A percentile compares a stretch with the other conserved stretches of the same genome.
phyloP scores from a whole-genome alignment of 2,797 vertebrate species.

The Crocodylus rhombifer region DNA sequence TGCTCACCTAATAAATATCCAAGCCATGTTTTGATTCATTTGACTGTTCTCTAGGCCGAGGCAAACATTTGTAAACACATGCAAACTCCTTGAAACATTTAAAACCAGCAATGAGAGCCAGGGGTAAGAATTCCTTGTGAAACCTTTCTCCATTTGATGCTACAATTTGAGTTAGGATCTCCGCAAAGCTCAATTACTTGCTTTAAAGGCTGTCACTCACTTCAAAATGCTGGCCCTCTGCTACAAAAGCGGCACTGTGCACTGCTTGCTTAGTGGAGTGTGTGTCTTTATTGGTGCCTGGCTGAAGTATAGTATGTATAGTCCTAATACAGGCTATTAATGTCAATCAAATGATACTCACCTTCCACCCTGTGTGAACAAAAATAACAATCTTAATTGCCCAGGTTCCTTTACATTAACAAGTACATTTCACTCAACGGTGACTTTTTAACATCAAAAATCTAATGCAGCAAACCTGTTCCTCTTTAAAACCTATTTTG shows the following conservation, averaged over 20 bases:
- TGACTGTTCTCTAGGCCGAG: not conserved
- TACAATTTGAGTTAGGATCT: slow-evolving; percentile 51
- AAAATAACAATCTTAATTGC: slow-evolving; percentile 50
- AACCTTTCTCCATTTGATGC: slow-evolving; percentile 65
- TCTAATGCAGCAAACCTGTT: slow-evolving; percentile 49
- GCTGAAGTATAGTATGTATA: slow-evolving; percentile 48
- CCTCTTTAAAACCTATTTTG: slow-evolving; percentile 38
- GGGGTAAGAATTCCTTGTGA: slow-evolving; percentile 57
- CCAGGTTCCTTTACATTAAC: slow-evolving; percentile 25
- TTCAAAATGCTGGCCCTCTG: slow-evolving; percentile 18
- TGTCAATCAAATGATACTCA: slow-evolving; percentile 70
- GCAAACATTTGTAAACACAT: not conserved
- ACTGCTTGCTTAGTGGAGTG: slow-evolving; percentile 53
- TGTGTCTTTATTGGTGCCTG: slow-evolving; percentile 50
- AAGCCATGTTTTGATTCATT: not conserved
- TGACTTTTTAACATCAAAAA: slow-evolving; percentile 48
- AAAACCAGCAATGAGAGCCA: slow-evolving; percentile 46
- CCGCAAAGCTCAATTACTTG: not conserved
- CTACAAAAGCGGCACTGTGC: slow-evolving; percentile 72
- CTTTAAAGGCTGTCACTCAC: slow-evolving; percentile 55
- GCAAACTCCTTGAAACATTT: slow-evolving; percentile 53
- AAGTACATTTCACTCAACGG: slow-evolving; percentile 9
- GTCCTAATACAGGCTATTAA: slow-evolving; percentile 70
- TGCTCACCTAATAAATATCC: slow-evolving; percentile 15
- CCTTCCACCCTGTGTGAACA: slow-evolving; percentile 45